Conservation (phyloP, 2,888 invertebrate species). For the Ormyrus labotus region DNA sequence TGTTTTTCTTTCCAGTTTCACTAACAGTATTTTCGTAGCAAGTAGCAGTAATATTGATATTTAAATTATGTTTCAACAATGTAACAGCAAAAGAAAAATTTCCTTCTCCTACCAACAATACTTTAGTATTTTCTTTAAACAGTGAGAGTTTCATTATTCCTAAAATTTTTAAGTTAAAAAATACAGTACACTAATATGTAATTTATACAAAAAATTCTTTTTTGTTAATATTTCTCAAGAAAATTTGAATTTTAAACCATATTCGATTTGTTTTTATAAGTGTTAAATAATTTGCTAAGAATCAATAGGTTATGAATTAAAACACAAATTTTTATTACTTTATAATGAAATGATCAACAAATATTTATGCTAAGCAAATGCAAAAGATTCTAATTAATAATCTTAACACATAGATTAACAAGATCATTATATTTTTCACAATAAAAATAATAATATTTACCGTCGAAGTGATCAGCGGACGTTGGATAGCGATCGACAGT, state of each 20-base stretch:
- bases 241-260: not conserved
- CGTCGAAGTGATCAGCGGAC: too few relatives aligned
- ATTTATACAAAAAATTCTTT: constrained; percentile 8
- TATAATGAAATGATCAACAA: too few relatives aligned
- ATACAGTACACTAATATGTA: not conserved
- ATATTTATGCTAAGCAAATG: too few relatives aligned
- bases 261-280: too few relatives aligned
- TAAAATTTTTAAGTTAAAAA: not conserved
- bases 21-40: constrained; percentile 73
- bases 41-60: constrained; percentile 71
- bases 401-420: too few relatives aligned
- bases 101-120: constrained; percentile 78
- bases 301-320: too few relatives aligned
- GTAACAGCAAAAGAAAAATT: constrained; percentile 78
- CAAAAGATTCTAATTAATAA: too few relatives aligned
- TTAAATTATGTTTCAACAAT: constrained; percentile 67
- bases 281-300: too few relatives aligned
- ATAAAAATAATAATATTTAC: too few relatives aligned
- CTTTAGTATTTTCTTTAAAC: constrained; percentile 66
- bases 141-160: constrained; percentile 64
- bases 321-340: too few relatives aligned
- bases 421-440: too few relatives aligned
- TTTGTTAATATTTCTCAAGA: not conserved
- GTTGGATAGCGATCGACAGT: too few relatives aligned
- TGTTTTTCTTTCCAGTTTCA: constrained; percentile 67